Evolutionary conservation across 2,888 invertebrate species (phyloP).

Genomic region (Acrobasis suavella): DNA sequence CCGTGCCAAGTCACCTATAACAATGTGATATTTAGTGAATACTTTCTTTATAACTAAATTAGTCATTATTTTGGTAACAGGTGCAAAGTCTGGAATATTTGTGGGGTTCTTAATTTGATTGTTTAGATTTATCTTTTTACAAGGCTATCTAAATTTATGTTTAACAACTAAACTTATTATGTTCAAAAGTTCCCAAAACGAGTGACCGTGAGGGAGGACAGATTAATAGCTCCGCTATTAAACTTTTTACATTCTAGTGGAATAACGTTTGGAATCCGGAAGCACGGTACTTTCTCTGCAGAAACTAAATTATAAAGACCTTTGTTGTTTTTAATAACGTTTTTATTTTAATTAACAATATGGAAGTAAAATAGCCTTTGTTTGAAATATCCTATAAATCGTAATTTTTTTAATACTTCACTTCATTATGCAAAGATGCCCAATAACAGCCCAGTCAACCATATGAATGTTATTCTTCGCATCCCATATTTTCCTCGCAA

Average conservation of each 20-base stretch:
- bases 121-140: not conserved
- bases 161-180: not conserved
- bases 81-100: slow-evolving; percentile 17
- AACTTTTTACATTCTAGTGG: not conserved
- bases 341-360: not conserved
- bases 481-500: too few species aligned
- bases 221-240: not conserved
- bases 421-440: too few species aligned
- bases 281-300: not conserved
- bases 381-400: not conserved
- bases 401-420: too few species aligned
- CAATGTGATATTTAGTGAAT: slow-evolving; percentile 27
- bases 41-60: slow-evolving; percentile 28
- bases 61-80: slow-evolving; percentile 26
- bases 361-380: too few species aligned
- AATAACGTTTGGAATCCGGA: not conserved
- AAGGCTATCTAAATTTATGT: not conserved
- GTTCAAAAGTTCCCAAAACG: not conserved
- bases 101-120: not conserved
- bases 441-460: too few species aligned
- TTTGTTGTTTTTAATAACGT: not conserved
- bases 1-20: slow-evolving; percentile 48
- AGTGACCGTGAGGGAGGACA: not conserved
- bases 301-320: not conserved
- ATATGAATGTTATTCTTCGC: too few species aligned